These are phyloP conservation scores for Drosophila tani DNA, from an alignment of 1,140 invertebrate species.

Conservation along the genomic window DNA sequence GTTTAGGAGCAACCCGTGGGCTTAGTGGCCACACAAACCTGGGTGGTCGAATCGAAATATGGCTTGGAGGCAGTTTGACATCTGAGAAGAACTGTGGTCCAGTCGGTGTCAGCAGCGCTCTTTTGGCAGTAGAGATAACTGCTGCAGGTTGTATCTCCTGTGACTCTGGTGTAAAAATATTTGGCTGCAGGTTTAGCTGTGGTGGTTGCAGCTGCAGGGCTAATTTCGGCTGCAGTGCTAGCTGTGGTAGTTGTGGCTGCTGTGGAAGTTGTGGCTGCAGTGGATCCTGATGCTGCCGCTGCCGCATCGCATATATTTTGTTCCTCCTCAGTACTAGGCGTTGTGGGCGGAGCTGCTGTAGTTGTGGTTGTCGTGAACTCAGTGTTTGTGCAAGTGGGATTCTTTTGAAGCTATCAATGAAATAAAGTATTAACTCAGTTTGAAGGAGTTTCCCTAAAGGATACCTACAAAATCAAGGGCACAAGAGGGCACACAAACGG, in stretches of 20 bases:
- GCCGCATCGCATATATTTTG: background rate
- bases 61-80: background rate
- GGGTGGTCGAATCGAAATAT: background rate
- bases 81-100: background rate
- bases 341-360: constrained; percentile 8
- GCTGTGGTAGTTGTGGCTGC: background rate
- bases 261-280: background rate
- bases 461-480: constrained; percentile 6
- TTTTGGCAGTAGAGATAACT: constrained; percentile 29
- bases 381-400: constrained; percentile 8
- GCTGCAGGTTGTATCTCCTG: background rate
- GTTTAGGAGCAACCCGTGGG: constrained; percentile 8
- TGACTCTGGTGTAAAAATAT: background rate
- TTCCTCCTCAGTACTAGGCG: background rate
- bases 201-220: background rate
- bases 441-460: background rate
- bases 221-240: background rate
- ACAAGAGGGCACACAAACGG: constrained; percentile 21
- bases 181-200: background rate
- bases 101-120: no score
- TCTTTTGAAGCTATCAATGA: background rate
- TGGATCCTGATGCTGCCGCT: background rate
- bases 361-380: constrained; percentile 12
- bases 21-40: constrained; percentile 5
- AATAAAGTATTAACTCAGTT: background rate